phyloP scores from a whole-genome alignment of 1,140 invertebrate genomes.

The Pentalonia nigronervosa region DNA sequence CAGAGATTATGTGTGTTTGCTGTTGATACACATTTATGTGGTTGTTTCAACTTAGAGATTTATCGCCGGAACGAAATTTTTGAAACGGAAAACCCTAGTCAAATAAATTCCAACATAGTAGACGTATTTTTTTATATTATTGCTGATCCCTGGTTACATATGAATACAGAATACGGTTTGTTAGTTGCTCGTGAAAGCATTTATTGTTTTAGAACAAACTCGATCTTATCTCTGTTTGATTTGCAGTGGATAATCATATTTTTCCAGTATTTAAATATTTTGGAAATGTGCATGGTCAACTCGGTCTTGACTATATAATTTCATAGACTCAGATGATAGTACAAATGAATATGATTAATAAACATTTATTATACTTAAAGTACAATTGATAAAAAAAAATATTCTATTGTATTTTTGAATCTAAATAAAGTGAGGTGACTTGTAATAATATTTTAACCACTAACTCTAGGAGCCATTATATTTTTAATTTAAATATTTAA shows the following conservation, averaged over 20 bases:
- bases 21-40: background rate
- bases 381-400: background rate
- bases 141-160: background rate
- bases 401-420: background rate
- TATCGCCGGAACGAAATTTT: slow-evolving; percentile 17
- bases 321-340: background rate
- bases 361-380: background rate
- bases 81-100: slow-evolving; percentile 21
- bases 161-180: background rate
- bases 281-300: background rate
- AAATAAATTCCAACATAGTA: background rate
- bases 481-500: background rate
- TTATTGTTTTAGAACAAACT: slow-evolving; percentile 11
- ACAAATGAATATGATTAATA: background rate
- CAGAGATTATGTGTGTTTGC: background rate
- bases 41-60: background rate
- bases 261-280: background rate
- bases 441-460: background rate
- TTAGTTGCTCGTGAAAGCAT: background rate
- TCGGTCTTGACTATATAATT: background rate
- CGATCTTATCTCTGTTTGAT: background rate
- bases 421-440: background rate
- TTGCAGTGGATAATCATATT: background rate
- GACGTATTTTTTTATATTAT: background rate
- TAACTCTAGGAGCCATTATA: background rate